Evolutionary conservation across 2,888 invertebrate species (phyloP).

Genomic region (Hirtodrosophila alboralis): DNA sequence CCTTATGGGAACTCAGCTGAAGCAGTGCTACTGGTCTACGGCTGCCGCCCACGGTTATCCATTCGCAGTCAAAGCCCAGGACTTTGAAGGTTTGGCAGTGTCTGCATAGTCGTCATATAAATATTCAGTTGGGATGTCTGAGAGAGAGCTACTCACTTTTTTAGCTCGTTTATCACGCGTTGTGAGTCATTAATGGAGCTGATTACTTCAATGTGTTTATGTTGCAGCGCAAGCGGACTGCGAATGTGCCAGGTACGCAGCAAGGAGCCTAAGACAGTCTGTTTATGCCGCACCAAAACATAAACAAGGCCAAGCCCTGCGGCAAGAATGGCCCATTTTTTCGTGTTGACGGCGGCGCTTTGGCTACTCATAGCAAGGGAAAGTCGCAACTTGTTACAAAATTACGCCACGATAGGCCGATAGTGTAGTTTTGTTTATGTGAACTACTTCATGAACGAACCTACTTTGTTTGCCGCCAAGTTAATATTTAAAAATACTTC

Average conservation of each 20-base stretch:
- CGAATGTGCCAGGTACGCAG: slow-evolving; percentile 54
- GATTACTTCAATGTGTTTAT: slow-evolving; percentile 80
- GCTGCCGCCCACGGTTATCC: slow-evolving; percentile 88
- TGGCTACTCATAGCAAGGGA: slow-evolving; percentile 37
- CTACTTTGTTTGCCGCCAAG: slow-evolving; percentile 12
- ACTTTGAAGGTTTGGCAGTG: slow-evolving; percentile 84
- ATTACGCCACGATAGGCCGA: slow-evolving; percentile 21
- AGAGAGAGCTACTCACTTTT: slow-evolving; percentile 75
- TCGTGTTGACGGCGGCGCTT: slow-evolving; percentile 4
- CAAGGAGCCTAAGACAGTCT: slow-evolving; percentile 85
- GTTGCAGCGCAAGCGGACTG: slow-evolving; percentile 68
- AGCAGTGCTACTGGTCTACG: slow-evolving; percentile 88
- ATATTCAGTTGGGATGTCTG: not conserved
- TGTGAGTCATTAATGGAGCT: slow-evolving; percentile 58
- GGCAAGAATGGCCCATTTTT: slow-evolving; percentile 57
- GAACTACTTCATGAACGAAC: too few species aligned
- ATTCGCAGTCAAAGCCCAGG: slow-evolving; percentile 92
- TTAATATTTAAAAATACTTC: not conserved
- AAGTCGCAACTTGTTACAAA: slow-evolving; percentile 3
- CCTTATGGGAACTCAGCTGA: slow-evolving; percentile 89
- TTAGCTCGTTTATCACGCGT: slow-evolving; percentile 72
- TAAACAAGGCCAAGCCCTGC: slow-evolving; percentile 81
- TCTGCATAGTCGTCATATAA: slow-evolving; percentile 14
- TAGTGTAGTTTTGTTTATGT: slow-evolving; percentile 2
- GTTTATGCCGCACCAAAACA: slow-evolving; percentile 75